Evolutionary conservation across 2,888 invertebrate genomes (phyloP), one percentile per base, ranked within the genome.

Genomic region (Perdita meconis): DNA sequence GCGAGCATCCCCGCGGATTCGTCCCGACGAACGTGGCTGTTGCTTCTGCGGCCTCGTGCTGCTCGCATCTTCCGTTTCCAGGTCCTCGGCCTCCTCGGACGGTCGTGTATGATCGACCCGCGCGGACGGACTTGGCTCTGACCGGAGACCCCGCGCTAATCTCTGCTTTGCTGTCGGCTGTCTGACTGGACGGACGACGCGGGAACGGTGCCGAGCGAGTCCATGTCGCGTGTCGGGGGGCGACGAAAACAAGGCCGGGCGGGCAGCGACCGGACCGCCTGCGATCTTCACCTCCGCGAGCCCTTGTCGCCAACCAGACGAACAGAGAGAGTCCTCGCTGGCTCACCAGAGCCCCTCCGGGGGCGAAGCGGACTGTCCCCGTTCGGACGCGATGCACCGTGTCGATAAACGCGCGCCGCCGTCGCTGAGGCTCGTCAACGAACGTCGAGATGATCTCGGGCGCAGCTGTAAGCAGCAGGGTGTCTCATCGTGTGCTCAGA

Each of bases 151-250:
- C 36, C 8, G 26, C 44, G 69, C 22, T 38, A 60, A 72, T 60
- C 72, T 53, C 60, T 44, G 22, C 42, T 44, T 10, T 12, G 68
- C 16, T 36, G 53, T 59, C 65, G 34, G 24, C 38, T 38, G 38
- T 4, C 60, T 22, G 51, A 55, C 63, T 50, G 78, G 80, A 78
- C 82, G 81, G 67, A 69, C 56, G 51, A 68, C 68, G 81, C 67
- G 74, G 61, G 64, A 55, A 73, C 56, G 50, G 38, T 22, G 44
- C 24, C 75, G 73, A 84, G 72, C 78, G 78, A 84, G 84, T 84
- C 73, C 80, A 78, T 81, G n/a, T 80, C 70, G 44, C 53, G 30
- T 22, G 22, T 6, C 22, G 12, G n/a, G n/a, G 12, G 30, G 8
- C 34, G 67, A 66, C 63, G n/a, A n/a, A 34, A 30, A 34, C 26